Conservation (phyloP, 2,888 invertebrate genomes). For the Sepioteuthis lessoniana region DNA sequence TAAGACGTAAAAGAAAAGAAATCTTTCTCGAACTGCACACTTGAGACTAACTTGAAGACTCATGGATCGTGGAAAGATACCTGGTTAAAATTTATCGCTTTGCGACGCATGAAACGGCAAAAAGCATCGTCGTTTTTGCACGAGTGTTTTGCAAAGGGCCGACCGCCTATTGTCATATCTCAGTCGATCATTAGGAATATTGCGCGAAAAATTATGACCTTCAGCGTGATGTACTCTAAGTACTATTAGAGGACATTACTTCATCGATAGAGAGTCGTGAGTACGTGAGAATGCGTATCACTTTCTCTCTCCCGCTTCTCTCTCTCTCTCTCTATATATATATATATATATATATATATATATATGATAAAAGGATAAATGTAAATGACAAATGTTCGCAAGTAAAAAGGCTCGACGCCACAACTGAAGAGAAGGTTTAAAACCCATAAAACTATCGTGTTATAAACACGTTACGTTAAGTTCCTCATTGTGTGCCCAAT, state of each 20-base stretch:
- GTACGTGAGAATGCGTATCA: background rate
- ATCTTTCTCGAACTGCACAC: background rate
- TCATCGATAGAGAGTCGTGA: background rate
- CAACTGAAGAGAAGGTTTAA: too few species aligned
- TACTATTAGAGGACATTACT: background rate
- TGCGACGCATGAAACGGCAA: background rate
- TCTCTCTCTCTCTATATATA: too few species aligned
- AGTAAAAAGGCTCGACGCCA: too few species aligned
- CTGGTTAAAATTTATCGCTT: background rate
- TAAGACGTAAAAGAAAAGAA: background rate
- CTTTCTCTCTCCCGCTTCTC: too few species aligned
- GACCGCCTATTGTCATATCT: background rate
- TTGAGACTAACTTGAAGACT: background rate
- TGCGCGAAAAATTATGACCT: background rate
- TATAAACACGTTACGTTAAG: too few species aligned
- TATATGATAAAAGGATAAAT: too few species aligned
- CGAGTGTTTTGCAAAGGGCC: background rate
- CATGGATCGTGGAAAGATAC: background rate
- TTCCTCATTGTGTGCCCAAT: too few species aligned
- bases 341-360: too few species aligned
- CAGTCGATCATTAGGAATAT: background rate
- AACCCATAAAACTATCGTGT: too few species aligned
- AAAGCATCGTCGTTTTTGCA: background rate
- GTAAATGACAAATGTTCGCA: too few species aligned
- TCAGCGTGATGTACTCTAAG: background rate